Evolutionary conservation across 2,888 invertebrate species (phyloP).

Genomic region (Ellobium chinense): DNA sequence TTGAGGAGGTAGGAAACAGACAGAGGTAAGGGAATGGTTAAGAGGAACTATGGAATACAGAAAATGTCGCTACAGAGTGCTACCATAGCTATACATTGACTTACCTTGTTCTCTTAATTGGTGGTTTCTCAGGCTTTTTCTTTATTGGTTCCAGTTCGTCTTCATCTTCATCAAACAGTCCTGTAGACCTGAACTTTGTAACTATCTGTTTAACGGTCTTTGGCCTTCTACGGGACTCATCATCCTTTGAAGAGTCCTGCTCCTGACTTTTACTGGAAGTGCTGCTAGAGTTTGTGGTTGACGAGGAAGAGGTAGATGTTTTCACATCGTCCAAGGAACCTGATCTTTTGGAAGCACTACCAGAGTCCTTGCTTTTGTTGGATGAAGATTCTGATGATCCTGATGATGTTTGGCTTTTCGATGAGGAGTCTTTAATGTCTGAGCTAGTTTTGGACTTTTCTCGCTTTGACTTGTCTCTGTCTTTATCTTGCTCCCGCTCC

Average conservation of each 20-base stretch:
- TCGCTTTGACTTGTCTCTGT: slow-evolving; percentile 20
- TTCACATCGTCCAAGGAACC: slow-evolving; percentile 10
- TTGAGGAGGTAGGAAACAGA: too few relatives aligned
- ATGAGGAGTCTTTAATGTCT: slow-evolving; percentile 50
- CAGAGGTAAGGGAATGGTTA: too few relatives aligned
- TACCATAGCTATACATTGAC: too few relatives aligned
- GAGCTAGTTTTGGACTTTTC: slow-evolving; percentile 45
- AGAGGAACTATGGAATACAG: too few relatives aligned
- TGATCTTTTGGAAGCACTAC: slow-evolving; percentile 30
- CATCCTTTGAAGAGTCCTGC: slow-evolving; percentile 4
- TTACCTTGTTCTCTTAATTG: slow-evolving; percentile 37
- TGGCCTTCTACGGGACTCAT: slow-evolving; percentile 81
- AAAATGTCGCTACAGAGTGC: too few relatives aligned
- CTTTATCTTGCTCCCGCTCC: slow-evolving; percentile 16
- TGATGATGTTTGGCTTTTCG: slow-evolving; percentile 2
- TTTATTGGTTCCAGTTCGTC: slow-evolving; percentile 46
- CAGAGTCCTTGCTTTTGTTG: slow-evolving; percentile 30
- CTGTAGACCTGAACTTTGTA: slow-evolving; percentile 94
- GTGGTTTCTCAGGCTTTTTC: slow-evolving; percentile 41
- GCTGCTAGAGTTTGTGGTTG: background rate
- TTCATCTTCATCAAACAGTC: slow-evolving; percentile 59
- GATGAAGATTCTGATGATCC: slow-evolving; percentile 5
- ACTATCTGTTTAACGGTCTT: slow-evolving; percentile 95
- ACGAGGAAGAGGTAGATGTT: background rate
- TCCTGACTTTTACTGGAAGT: background rate